Conservation (phyloP, 2,888 invertebrate species). For the Brachycybe producta region DNA sequence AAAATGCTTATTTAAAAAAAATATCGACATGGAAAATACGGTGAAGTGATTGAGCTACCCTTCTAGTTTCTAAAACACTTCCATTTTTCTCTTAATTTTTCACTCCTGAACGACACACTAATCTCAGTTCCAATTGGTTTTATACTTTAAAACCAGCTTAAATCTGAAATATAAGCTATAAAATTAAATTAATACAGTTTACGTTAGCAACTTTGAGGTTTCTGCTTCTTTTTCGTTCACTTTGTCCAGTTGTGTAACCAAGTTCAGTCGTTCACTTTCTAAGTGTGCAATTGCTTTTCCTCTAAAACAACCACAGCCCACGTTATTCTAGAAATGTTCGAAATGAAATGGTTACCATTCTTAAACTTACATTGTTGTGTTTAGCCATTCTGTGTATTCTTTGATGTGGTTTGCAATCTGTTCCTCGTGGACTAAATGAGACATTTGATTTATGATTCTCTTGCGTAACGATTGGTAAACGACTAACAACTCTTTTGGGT, state of each 20-base stretch:
- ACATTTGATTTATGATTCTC: not conserved
- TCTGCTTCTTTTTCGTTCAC: not conserved
- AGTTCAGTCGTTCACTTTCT: not conserved
- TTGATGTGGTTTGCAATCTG: not conserved
- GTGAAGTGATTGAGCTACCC: no score
- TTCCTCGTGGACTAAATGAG: not conserved
- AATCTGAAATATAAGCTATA: no score
- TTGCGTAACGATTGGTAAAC: not conserved
- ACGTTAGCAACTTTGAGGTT: no score
- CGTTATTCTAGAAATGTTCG: not conserved
- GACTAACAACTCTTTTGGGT: not conserved
- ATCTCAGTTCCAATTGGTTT: no score
- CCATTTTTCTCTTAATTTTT: no score
- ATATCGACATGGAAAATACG: no score
- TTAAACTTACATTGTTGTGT: slow-evolving; percentile 1
- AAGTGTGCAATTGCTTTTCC: not conserved
- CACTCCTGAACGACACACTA: no score
- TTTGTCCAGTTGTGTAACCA: not conserved
- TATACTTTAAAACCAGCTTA: no score
- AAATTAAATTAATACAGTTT: no score
- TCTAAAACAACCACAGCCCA: not conserved
- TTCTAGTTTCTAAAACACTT: no score
- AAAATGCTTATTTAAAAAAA: no score
- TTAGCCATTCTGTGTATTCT: slow-evolving; percentile 1
- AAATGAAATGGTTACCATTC: not conserved